Evolutionary conservation across 2,797 vertebrate species (phyloP).

Genomic region (Onychomys leucogaster): DNA sequence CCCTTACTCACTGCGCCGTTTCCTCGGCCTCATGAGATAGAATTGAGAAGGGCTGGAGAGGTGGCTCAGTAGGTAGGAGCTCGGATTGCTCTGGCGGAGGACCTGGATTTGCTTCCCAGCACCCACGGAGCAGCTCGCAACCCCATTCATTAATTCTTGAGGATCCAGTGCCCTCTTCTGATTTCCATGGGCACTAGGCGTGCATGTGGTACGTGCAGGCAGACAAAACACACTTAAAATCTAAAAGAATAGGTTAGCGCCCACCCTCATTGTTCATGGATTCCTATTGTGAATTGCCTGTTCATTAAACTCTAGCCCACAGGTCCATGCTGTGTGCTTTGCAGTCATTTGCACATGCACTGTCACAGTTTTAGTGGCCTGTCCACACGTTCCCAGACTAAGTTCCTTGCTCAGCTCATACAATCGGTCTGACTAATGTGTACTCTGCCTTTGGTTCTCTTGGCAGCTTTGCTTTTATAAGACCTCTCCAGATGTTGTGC

Average conservation of each 20-base stretch:
- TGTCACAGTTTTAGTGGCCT: not conserved
- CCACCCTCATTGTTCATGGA: not conserved
- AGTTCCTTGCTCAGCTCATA: not conserved
- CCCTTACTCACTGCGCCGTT: not conserved
- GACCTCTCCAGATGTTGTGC: not conserved
- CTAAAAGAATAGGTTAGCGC: no score
- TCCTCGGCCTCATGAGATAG: not conserved
- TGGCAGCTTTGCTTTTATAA: not conserved
- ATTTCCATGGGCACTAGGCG: not conserved
- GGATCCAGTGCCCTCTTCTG: not conserved
- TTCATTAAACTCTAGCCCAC: not conserved
- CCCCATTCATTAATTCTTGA: not conserved
- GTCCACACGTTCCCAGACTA: not conserved
- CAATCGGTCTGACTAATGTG: not conserved
- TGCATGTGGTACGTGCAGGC: not conserved
- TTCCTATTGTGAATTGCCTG: not conserved
- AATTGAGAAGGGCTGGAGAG: not conserved
- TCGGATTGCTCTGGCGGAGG: not conserved
- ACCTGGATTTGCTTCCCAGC: not conserved
- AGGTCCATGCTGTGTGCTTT: not conserved
- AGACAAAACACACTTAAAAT: not conserved
- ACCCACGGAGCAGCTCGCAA: not conserved
- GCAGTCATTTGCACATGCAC: rapidly evolving
- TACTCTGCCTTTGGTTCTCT: not conserved
- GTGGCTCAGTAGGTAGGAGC: not conserved